Base-by-base conservation (phyloP, 2,888 invertebrate species). In the Oxytorus armatus region DNA sequence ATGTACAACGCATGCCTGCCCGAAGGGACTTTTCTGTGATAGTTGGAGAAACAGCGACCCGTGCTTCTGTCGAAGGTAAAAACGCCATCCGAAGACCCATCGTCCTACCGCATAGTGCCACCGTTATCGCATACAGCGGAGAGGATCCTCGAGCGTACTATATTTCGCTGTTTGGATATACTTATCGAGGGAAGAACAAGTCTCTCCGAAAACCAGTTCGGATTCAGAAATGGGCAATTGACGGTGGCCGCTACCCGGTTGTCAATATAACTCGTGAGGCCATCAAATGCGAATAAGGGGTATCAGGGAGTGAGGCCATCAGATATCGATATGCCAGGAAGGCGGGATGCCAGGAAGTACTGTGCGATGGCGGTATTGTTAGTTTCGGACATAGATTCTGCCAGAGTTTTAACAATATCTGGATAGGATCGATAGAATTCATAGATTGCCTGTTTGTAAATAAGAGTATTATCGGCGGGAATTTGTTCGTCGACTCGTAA, bases 61-160 rank as follows among this genome's bases (percentile, higher is more conserved):
- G 84, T 85, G 0, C 82, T 85, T 5, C 53, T 85, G 3, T 80
- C 81, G 0, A 82, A 85, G 51, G 68, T 79, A 0, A 77, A 78
- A 1, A 79, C 70, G n/a, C 76, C 77, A n/a, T 61, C 77, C 0
- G 76, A 77, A 1, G 81, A 82, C 11, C 77, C 82, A 0, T 82
- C 82, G 10, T 76, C 80, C 0, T 77, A 70, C 23, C 76, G 63
- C 10, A 61, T 44, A 7, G 16, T 83, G 3, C 82, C 82, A 61
- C 81, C n/a, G n/a, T n/a, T 84, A 68, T 53, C 83, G n/a, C 80
- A 83, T 36, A 77, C 79, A 3, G 69, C 80, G 1, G 82, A 84
- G 0, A 83, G 83, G 23, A 68, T 78, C 1, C 16, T 80, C 0
- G 83, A 85, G 78, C 23, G 76, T 0, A 77, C 82, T 4, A 65